Evolutionary conservation across 2,888 invertebrate species (phyloP), one percentile per base, ranked within the genome.

Genomic region (Oscheius sp.): DNA sequence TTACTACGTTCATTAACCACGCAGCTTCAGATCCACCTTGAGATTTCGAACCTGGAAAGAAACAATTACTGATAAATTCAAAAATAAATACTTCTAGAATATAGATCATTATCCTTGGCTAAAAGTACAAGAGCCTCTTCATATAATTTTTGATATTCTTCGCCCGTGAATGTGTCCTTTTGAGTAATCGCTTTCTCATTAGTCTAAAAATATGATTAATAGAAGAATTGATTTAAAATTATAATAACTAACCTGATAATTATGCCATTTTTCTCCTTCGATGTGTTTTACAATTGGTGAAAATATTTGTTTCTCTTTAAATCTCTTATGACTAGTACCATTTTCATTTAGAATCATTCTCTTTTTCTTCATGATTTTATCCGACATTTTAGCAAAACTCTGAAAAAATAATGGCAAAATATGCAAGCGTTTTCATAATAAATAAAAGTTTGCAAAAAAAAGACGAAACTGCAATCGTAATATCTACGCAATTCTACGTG

Each of bases 1-100:
- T 89, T 78, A 93, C 89, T 10, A 94, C 91, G 1, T 92, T 92
- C 79, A 91, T 90, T 73, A 93, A 91, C 93, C 93, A 94, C 3
- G 79, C 78, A 0, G 87, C 86, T 68, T 88, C 87, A 3, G 78
- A 74, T 33, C 78, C 81, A 15, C 67, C 66, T 33, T 58, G 27
- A 17, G 34, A 34, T 17, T 55, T 55, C 10, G 42, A 31, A 27
- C 27, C 68, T 63, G 15, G 33, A 34, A 10, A 12, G n/a, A 61
- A 2, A 20, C 3, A 20, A 37, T 27, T 20, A 27, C 25, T 25
- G 1, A 27, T 6, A 68, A 45, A 34, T n/a, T n/a, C 5, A 48
- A 37, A 52, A 46, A 23, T 15, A 42, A 68, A 45, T 45, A 76
- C 73, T 68, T 31, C 70, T 73, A 52, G 71, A 68, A 39, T 78